Conservation (phyloP, 2,797 vertebrate species). For the Phrynocephalus vlangalii region DNA sequence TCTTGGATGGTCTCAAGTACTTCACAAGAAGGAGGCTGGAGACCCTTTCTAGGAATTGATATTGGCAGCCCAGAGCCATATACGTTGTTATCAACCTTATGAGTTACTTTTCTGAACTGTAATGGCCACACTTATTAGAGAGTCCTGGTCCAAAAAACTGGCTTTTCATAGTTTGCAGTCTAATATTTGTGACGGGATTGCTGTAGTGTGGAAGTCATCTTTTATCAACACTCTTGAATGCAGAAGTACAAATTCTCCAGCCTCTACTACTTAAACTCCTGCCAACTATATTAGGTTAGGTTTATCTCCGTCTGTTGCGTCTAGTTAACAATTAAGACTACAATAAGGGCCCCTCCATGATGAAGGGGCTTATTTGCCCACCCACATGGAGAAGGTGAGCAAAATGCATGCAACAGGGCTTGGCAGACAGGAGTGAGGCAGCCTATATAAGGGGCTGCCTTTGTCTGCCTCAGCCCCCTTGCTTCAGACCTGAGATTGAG, state of each 20-base stretch:
- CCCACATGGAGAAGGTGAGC: no score
- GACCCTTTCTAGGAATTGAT: no score
- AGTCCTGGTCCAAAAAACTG: no score
- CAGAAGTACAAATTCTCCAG: not conserved
- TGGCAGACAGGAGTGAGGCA: no score
- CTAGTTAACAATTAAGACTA: not conserved
- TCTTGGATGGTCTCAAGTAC: not conserved
- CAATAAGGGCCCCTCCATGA: not conserved
- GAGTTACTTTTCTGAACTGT: no score
- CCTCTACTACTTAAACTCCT: not conserved
- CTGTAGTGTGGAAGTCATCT: not conserved
- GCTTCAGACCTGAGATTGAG: no score
- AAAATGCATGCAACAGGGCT: no score
- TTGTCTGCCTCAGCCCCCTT: no score
- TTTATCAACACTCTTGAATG: not conserved
- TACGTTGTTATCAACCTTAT: not conserved
- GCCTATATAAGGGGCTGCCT: no score
- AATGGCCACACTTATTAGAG: no score
- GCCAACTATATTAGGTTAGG: not conserved
- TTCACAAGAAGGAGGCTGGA: not conserved
- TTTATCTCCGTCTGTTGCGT: not conserved
- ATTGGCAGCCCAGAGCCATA: not conserved
- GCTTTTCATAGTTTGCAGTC: no score
- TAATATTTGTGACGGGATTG: not conserved
- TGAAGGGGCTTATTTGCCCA: no score